Evolutionary conservation across 2,113 vertebrate species (phyloP).

Genomic region (Oreochromis tanganicae): DNA sequence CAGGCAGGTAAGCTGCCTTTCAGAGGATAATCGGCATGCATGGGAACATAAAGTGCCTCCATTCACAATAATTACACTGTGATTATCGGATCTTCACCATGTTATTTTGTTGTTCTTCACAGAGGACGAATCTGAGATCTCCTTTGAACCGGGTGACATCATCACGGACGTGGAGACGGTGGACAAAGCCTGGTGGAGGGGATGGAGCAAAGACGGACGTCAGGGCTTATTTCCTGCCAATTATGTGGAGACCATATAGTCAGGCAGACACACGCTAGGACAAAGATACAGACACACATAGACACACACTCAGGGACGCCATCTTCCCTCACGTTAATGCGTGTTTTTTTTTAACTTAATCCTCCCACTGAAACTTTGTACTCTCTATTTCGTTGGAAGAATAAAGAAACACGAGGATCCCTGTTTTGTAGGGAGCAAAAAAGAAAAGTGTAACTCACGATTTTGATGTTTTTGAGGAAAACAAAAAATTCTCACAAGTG

Average conservation of each 20-base stretch:
- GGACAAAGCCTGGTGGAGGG: constrained; percentile 77
- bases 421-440: constrained; percentile 16
- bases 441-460: constrained; percentile 11
- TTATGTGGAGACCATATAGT: constrained; percentile 76
- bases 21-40: constrained; percentile 28
- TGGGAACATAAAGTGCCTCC: constrained; percentile 43
- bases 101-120: constrained; percentile 50
- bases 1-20: constrained; percentile 72
- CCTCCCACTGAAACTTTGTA: constrained; percentile 48
- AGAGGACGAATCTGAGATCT: constrained; percentile 79
- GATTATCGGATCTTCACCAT: constrained; percentile 46
- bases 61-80: constrained; percentile 46
- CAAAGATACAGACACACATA: constrained; percentile 8
- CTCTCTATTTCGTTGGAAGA: constrained; percentile 13
- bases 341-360: constrained; percentile 45
- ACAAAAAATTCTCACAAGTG: constrained; percentile 40
- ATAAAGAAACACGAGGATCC: constrained; percentile 7
- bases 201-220: constrained; percentile 75
- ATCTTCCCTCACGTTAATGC: constrained; percentile 32
- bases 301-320: constrained; percentile 59
- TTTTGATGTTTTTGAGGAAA: constrained; percentile 44
- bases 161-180: constrained; percentile 73
- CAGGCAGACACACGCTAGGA: neutral
- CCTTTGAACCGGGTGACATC: constrained; percentile 77
- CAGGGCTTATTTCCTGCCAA: constrained; percentile 79